These are phyloP conservation scores for Rallus limicola DNA, from an alignment of 2,113 vertebrate genomes.

Conservation along the genomic window DNA sequence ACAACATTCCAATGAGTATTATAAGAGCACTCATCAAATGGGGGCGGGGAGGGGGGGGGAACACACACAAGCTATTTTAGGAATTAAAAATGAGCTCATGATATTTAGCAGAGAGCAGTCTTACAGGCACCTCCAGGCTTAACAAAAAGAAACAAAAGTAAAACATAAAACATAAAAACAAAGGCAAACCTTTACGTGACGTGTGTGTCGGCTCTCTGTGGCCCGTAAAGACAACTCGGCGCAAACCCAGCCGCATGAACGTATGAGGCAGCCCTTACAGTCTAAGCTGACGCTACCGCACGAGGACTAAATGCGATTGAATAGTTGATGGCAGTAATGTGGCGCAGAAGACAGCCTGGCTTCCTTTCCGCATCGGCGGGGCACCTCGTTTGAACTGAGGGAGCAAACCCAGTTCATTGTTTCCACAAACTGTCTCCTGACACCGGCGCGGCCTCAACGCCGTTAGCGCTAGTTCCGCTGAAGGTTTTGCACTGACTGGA, in stretches of 20 bases:
- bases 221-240: not conserved
- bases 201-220: not conserved
- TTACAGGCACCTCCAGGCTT: constrained; percentile 15
- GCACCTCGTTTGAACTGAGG: accelerated
- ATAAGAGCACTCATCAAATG: constrained; percentile 38
- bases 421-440: not conserved
- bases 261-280: not conserved
- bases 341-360: not conserved
- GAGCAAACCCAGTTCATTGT: not conserved
- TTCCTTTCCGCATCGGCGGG: not conserved
- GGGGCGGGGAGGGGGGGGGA: not conserved
- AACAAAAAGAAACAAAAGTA: not conserved
- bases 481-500: not conserved
- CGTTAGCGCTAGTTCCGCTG: not conserved
- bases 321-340: not conserved
- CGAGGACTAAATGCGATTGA: not conserved
- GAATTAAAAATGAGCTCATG: constrained; percentile 37
- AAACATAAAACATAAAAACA: not conserved
- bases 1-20: constrained; percentile 61
- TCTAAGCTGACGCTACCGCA: not conserved
- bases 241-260: not conserved
- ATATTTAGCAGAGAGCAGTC: not conserved
- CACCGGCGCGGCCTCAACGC: not conserved
- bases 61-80: constrained; percentile 22
- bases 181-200: not conserved